Evolutionary conservation across 2,113 vertebrate genomes (phyloP), one percentile per base, ranked within the genome.

Genomic region (Cyprinodon brontotheroides): DNA sequence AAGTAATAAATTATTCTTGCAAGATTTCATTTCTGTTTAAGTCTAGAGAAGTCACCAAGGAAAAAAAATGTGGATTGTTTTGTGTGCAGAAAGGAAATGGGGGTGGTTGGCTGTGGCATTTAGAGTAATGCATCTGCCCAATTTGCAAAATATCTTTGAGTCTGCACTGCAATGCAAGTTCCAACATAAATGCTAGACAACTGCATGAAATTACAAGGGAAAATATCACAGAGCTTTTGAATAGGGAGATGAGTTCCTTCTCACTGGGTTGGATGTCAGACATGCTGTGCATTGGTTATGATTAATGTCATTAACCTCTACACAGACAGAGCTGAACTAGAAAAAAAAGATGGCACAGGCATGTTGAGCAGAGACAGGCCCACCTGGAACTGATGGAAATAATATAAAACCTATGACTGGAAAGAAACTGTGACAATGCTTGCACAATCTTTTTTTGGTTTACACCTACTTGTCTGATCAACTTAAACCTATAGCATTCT

Each of bases 1-100:
- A 87, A 87, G 84, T 86, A 83, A 93, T 94, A 91, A 92, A 94
- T 92, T 89, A 92, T 86, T 83, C 78, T 79, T 80, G 81, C 78
- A 81, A 81, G 79, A 86, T 83, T 81, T 77, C 53, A 86, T 77
- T 88, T 90, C 78, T 91, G 86, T 88, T 88, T 89, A 91, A 89
- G 86, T 90, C 90, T 85, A 83, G 79, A 78, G 85, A 81, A 89
- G 84, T 77, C 83, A 89, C 88, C 77, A 69, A 38, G 78, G 89
- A 86, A 87, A 86, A 92, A 87, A 76, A 89, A 87, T 92, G 91
- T 82, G 87, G 85, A 91, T 85, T 88, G 84, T 91, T 91, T 87
- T 88, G 82, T 90, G 85, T 82, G 79, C 81, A 67, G 74, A 65
- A 72, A 69, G 75, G 50, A 80, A 83, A 75, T 38, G 80, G 73